Base-by-base conservation (phyloP, 2,888 invertebrate genomes). In the Lithophane ornitopus region DNA sequence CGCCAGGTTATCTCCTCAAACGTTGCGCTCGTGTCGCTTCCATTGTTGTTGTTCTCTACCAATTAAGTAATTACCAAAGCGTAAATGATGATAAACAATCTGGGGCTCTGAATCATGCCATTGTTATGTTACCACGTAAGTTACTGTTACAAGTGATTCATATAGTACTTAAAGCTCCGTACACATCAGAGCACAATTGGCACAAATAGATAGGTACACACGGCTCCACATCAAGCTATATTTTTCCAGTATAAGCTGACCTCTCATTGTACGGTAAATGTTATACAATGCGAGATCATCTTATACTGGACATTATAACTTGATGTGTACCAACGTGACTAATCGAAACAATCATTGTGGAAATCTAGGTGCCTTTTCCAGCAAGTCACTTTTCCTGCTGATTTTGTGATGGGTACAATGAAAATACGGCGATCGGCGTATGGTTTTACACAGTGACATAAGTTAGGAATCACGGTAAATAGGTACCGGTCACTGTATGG, bases 11-110 rank as follows among this genome's bases (percentile, higher is more conserved):
- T 12, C 81, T 26, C 14, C 34, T 56, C 49, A 70, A 70, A 59
- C 54, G 59, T 54, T 54, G 34, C 41, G 58, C 39, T 67, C 44
- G 56, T 41, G 59, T 69, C 19, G 3, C 41, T 61, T 16, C 62
- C n/a, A 80, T 81, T 81, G 85, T 81, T 81, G 85, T 81, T 80
- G 22, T 70, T 80, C 16, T 66, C 28, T n/a, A 56, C 59, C 59
- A 82, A 82, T 84, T 84, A 82, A 70, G 58, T 74, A 84, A 70
- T 81, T 79, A 80, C 34, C 58, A 75, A 80, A 75, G 70, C 81
- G 81, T 82, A 85, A 82, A 75, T 49, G 63, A 65, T 65, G 56
- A 61, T 82, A 75, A 71, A 65, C 70, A 80, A 84, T 74, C 70
- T n/a, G 16, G 49, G 52, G 26, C 56, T 69, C 39, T 79, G 58